Base-by-base conservation (phyloP, 1,140 invertebrate genomes). In the Pissodes strobi region DNA sequence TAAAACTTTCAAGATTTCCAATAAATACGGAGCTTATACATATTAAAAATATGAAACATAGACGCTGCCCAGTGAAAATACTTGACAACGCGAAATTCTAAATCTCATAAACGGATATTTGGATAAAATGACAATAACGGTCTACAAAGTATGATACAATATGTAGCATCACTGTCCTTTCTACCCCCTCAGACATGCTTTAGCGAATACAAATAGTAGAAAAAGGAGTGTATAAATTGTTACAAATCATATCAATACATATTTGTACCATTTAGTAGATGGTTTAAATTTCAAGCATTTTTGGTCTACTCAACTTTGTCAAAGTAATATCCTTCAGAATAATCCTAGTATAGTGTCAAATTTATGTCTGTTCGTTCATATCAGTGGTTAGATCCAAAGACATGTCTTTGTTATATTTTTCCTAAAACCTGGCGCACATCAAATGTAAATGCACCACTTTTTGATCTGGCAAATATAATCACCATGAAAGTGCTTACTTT, bases 201-300 rank as follows among this genome's bases (percentile, higher is more conserved):
- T 39, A 48, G 63, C 63, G 56, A 78, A 75, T 75, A 78, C 72
- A 76, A 76, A 76, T 69, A 75, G 74, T 78, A 78, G 75, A 78
- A 78, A 77, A 78, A 76, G 73, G 74, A 77, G 75, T 78, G 74
- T 75, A n/a, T n/a, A 75, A 74, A 76, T 72, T 69, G 74, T 75
- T 78, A 78, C 72, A 76, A 77, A 77, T 74, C 75, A 77, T 77
- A 75, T 75, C 73, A 73, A 70, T 76, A 76, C 70, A 72, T 76
- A 74, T 77, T 78, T 77, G 76, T 78, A 78, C 75, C 76, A 77
- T 76, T 68, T 76, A 70, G 67, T 72, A 76, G 74, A 77, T 76
- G 73, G 73, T 77, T 76, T 68, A 17, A 58, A 39, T 65, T 64
- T 39, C 45, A 52, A 51, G 48, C 43, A 49, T 22, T 43, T 58